Base-by-base conservation (phyloP, 2,113 vertebrate species). In the Clupea harengus region DNA sequence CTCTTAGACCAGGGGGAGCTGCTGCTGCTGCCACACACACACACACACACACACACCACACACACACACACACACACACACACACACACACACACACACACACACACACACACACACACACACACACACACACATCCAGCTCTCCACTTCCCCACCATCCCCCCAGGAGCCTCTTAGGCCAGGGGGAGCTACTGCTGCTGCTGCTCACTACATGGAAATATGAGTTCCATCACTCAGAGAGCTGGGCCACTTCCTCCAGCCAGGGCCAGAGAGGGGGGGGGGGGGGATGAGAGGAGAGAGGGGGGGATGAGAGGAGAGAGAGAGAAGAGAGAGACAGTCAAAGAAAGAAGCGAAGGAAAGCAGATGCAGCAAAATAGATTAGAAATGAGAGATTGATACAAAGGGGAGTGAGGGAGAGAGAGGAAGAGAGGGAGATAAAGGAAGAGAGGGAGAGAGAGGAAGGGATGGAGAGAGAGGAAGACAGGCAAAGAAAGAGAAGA, bases 211-310 rank as follows among this genome's bases (percentile, higher is more conserved):
- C 83, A 87, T 84, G 54, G 75, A 85, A 46, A 87, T 86, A 87
- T 87, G 87, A 88, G 82, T 85, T 87, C 82, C 86, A 89, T 90
- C 85, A 86, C 54, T 89, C 85, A 83, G 7, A 57, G 44, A 81
- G 85, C 83, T n/a, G 8, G 11, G 45, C 32, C 25, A 17, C n/a
- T n/a, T n/a, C n/a, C n/a, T n/a, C n/a, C n/a, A n/a, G n/a, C n/a
- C n/a, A n/a, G n/a, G n/a, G n/a, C n/a, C n/a, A n/a, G 1, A 64
- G 60, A 25, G 60, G 11, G 6, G 78, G 1, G 18, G 82, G 82
- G 25, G 57, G 47, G 45, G 85, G 84, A 85, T 87, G 3, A 50
- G 32, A 11, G 84, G 87, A 88, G 3, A 50, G 32, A 11, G n/a
- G 7, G 80, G 10, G n/a, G 10, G 9, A 25, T 6, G 80, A 47